A percentile compares a stretch with the other conserved stretches of the same genome.
phyloP scores from a whole-genome alignment of 2,888 invertebrate genomes.

The Sesamia inferens region DNA sequence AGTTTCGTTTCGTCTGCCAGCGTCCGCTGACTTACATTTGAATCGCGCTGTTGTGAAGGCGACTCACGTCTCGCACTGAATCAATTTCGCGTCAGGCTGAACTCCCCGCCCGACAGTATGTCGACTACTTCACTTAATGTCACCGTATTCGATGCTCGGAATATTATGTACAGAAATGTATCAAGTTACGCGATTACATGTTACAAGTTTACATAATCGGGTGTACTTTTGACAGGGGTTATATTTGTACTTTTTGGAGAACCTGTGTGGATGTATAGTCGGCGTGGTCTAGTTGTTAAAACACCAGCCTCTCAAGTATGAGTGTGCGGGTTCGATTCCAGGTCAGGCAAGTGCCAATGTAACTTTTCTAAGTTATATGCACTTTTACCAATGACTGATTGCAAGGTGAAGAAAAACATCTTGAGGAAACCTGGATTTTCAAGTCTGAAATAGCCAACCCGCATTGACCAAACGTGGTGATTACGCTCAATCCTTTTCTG shows the following conservation, averaged over 20 bases:
- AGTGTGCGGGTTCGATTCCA: too few species aligned
- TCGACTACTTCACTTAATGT: slow-evolving; percentile 69
- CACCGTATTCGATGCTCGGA: slow-evolving; percentile 64
- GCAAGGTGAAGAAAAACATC: too few species aligned
- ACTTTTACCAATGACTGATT: too few species aligned
- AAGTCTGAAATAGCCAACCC: too few species aligned
- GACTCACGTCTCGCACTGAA: slow-evolving; percentile 86
- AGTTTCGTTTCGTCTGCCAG: slow-evolving; percentile 78
- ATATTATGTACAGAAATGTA: slow-evolving; percentile 54
- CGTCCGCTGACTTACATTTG: slow-evolving; percentile 82
- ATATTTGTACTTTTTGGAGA: neutral
- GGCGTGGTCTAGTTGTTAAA: too few species aligned
- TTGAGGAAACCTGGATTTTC: too few species aligned
- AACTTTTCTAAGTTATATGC: too few species aligned
- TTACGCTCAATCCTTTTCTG: too few species aligned
- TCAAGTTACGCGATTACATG: slow-evolving; percentile 40
- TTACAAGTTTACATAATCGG: slow-evolving; percentile 51
- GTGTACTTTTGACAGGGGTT: slow-evolving; percentile 21
- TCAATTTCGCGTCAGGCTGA: slow-evolving; percentile 86
- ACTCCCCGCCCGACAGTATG: slow-evolving; percentile 75
- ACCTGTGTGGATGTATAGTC: too few species aligned
- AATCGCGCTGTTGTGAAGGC: slow-evolving; percentile 81
- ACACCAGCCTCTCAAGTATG: too few species aligned
- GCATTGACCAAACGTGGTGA: too few species aligned
- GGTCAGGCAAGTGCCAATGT: too few species aligned